Evolutionary conservation across 1,140 invertebrate species (phyloP), one percentile per base, ranked within the genome.

Genomic region (Microplitis mediator): DNA sequence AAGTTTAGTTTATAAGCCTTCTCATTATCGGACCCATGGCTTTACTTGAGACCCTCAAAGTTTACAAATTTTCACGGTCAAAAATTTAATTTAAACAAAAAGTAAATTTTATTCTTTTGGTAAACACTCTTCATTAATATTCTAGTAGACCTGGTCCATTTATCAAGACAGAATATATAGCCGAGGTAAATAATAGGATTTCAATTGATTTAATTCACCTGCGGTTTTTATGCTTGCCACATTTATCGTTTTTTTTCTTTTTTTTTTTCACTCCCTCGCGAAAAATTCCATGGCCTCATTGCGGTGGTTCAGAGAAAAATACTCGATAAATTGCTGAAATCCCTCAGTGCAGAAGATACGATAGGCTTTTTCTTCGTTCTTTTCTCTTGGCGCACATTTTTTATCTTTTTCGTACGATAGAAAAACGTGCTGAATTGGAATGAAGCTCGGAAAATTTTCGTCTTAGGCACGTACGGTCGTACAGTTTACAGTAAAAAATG

Each of bases 261-360:
- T 45, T 45, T 45, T 39, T 45, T 45, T 45, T 45, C 39, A 11
- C 39, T 31, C 23, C 63, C 63, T 34, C 58, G 58, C 58, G 58
- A 66, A n/a, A 51, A 14, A 50, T 54, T 14, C 63, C 63, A 45
- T 14, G n/a, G 63, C n/a, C 63, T 11, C 14, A 45, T 45, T 45
- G 39, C 61, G 45, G 16, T 51, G 50, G 50, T 51, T 16, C 14
- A 68, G 66, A 58, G 32, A 68, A 51, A 68, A 45, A 45, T 58
- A 65, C 69, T 71, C 62, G 69, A 65, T 65, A 71, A 71, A 71
- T 71, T 65, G 61, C 65, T 71, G 62, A 71, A 71, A 71, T 65
- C 61, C 51, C 62, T 54, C 60, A 45, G 39, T 45, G 39, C 5
- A 45, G 58, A 58, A n/a, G 45, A 35, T 31, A 13, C 32, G 62